A percentile compares a stretch with the other conserved stretches of the same genome.
phyloP scores from a whole-genome alignment of 2,113 vertebrate species.

The Salvelinus fontinalis region DNA sequence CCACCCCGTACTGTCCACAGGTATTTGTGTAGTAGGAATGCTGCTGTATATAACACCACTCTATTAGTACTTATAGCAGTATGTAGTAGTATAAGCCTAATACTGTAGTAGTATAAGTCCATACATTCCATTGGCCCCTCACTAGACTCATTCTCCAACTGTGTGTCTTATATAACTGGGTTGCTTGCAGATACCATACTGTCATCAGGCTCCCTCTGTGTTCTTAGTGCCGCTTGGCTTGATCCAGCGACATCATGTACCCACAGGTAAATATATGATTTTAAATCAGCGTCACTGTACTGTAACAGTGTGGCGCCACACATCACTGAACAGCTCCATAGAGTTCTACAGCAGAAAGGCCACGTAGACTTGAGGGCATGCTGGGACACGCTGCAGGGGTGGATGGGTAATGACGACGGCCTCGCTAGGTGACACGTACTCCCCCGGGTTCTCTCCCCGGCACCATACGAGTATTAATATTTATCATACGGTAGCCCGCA shows the following conservation, averaged over 20 bases:
- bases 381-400: slow-evolving; percentile 16
- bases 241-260: slow-evolving; percentile 40
- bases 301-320: neutral
- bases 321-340: slow-evolving; percentile 9
- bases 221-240: slow-evolving; percentile 30
- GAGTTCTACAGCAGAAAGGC: neutral
- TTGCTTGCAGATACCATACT: neutral
- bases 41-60: too few relatives aligned
- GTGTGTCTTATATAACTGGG: too few relatives aligned
- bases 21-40: too few relatives aligned
- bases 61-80: too few relatives aligned
- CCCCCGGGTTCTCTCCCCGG: slow-evolving; percentile 19
- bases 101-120: too few relatives aligned
- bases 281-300: neutral
- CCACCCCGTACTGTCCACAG: too few relatives aligned
- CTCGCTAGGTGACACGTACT: slow-evolving; percentile 26
- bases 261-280: slow-evolving; percentile 35
- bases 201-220: slow-evolving; percentile 51
- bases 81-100: too few relatives aligned
- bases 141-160: too few relatives aligned
- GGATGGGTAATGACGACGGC: slow-evolving; percentile 38
- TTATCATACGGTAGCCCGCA: slow-evolving; percentile 48
- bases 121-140: too few relatives aligned
- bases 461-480: slow-evolving; percentile 63
- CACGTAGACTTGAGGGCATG: slow-evolving; percentile 28